Conservation (phyloP, 1,140 invertebrate species). For the Monomorium pharaonis region DNA sequence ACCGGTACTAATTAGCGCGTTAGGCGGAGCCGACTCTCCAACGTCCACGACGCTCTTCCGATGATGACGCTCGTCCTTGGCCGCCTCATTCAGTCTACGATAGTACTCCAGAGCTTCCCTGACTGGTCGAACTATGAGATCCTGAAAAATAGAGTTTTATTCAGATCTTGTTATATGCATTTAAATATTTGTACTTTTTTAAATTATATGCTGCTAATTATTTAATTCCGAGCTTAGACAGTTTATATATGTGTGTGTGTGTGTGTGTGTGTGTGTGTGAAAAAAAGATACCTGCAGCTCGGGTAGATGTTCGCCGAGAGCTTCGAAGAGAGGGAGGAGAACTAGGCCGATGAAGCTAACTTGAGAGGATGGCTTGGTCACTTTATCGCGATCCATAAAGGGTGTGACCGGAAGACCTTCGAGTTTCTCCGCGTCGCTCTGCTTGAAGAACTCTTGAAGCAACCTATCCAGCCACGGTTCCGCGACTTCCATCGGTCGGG, state of each 20-base stretch:
- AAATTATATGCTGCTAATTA: background rate
- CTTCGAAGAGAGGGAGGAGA: slow-evolving; percentile 92
- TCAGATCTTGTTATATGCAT: slow-evolving; percentile 27
- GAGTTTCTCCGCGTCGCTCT: slow-evolving; percentile 93
- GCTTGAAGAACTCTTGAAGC: slow-evolving; percentile 92
- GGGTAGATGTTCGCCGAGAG: slow-evolving; percentile 89
- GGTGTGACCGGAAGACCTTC: slow-evolving; percentile 94
- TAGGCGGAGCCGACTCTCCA: slow-evolving; percentile 70
- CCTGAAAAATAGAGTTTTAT: slow-evolving; percentile 82
- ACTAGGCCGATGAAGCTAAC: slow-evolving; percentile 95
- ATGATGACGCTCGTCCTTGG: slow-evolving; percentile 87
- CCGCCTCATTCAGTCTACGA: slow-evolving; percentile 88
- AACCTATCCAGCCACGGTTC: slow-evolving; percentile 94
- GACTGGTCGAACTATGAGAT: slow-evolving; percentile 87
- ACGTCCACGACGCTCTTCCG: slow-evolving; percentile 87
- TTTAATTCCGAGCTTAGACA: background rate
- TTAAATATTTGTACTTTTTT: background rate
- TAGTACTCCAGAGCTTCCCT: slow-evolving; percentile 87
- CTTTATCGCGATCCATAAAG: slow-evolving; percentile 96
- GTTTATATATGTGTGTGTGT: background rate
- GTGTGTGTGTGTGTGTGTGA: background rate
- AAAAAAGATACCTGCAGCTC: slow-evolving; percentile 87
- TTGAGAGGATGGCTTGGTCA: slow-evolving; percentile 94
- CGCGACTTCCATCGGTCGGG: slow-evolving; percentile 93
- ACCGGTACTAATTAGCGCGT: slow-evolving; percentile 41